These are phyloP conservation scores for Panagrolaimus sp. DNA, from an alignment of 1,140 invertebrate genomes.

Conservation along the genomic window DNA sequence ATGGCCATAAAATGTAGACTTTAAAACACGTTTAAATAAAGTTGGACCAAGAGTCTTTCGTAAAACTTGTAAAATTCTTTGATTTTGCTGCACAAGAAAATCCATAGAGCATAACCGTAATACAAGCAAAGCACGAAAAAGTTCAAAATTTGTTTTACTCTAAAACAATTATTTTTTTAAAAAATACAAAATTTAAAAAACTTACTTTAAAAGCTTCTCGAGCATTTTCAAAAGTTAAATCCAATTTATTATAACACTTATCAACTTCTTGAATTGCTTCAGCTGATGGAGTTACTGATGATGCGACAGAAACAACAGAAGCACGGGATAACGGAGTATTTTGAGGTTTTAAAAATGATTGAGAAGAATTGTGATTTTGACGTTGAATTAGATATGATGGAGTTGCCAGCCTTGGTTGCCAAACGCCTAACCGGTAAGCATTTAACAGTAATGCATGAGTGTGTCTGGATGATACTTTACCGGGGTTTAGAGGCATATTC, in stretches of 20 bases:
- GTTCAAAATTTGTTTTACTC: conserved; percentile 88
- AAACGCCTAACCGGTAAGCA: neutral
- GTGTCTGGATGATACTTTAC: too few relatives aligned
- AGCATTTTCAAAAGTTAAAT: conserved; percentile 71
- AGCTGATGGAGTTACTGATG: conserved; percentile 17
- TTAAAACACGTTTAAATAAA: conserved; percentile 82
- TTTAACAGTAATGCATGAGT: neutral
- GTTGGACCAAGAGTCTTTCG: conserved; percentile 75
- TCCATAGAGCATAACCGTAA: conserved; percentile 84
- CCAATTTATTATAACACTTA: conserved; percentile 69
- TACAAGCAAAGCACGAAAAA: conserved; percentile 83
- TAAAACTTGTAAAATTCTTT: conserved; percentile 82
- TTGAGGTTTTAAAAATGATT: neutral
- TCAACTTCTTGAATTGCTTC: conserved; percentile 45
- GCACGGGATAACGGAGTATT: neutral
- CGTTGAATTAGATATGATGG: neutral
- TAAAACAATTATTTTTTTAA: conserved; percentile 65
- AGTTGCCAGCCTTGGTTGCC: neutral
- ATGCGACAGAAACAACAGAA: neutral
- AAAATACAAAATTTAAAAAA: conserved; percentile 14
- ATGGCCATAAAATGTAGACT: conserved; percentile 91
- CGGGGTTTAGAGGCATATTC: too few relatives aligned
- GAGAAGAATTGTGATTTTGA: neutral
- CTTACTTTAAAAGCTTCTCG: conserved; percentile 62
- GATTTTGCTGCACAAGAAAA: conserved; percentile 86